Evolutionary conservation across 2,113 vertebrate species (phyloP), one percentile per base, ranked within the genome.

Genomic region (Sylvicapra grimmia): DNA sequence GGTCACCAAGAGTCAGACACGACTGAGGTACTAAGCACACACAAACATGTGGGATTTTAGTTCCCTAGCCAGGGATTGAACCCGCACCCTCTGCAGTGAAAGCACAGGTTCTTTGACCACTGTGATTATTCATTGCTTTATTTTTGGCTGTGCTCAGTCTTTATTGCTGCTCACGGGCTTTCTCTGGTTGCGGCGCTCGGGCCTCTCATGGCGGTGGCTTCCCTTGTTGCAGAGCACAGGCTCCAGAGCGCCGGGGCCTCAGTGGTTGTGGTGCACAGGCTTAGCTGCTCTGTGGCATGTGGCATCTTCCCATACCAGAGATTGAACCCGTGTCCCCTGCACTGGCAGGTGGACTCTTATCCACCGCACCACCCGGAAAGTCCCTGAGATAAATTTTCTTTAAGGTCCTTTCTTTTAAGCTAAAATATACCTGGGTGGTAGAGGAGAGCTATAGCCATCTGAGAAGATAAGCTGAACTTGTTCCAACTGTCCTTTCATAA

Each of bases 341-440:
- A 40, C 2, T 23, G n/a, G n/a, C 68, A 72, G 68, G 68, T 75
- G 68, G 19, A 40, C 23, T 40, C 68, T 75, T 75, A 40, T 13
- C 21, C 21, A 25, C 21, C 0, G 0, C 2, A 4, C 18, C 33
- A 68, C 4, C 65, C 23, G n/a, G 36, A 36, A 40, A 75, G 36
- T 75, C 68, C 68, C 47, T 51, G 77, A 80, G 49, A 33, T 5
- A 49, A 10, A 33, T 2, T 33, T 33, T 51, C 47, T 80, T 80
- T 51, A 49, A 80, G 47, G 44, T 4, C 27, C 47, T 80, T 49
- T 80, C 27, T 29, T 19, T 80, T 51, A 80, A 80, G 77, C 47
- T 19, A 80, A 51, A 80, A 80, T 19, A 33, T 19, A 80, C 47
- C 77, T 51, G 77, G 77, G 47, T 51, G 16, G 29, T 80, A 29